Percentiles rank a stretch among this genome's conserved stretches.
Conservation (phyloP, 2,888 invertebrate genomes). For the Leptinotarsa haldemani region DNA sequence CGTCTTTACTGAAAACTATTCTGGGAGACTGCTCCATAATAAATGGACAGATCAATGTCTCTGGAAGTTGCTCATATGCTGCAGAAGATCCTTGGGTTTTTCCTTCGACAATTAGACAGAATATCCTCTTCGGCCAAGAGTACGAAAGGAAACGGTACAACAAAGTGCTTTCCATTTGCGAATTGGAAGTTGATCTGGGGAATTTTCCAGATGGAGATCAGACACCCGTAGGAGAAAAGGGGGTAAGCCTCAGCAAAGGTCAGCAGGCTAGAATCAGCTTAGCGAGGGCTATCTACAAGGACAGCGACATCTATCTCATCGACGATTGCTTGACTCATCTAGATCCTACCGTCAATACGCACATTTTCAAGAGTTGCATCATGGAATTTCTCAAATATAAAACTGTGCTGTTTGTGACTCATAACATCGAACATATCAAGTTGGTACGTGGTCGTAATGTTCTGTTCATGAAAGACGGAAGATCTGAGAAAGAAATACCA, state of each 20-base stretch:
- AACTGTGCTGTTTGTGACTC: conserved; percentile 55
- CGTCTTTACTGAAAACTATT: conserved; percentile 53
- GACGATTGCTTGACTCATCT: conserved; percentile 57
- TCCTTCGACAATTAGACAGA: conserved; percentile 56
- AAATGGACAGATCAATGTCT: conserved; percentile 46
- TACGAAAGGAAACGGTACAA: conserved; percentile 59
- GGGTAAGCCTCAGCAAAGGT: conserved; percentile 73
- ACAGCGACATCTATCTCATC: conserved; percentile 57
- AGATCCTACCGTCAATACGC: conserved; percentile 52
- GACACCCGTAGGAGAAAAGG: conserved; percentile 74
- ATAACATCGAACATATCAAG: conserved; percentile 55
- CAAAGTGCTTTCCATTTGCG: conserved; percentile 63
- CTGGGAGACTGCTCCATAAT: conserved; percentile 50
- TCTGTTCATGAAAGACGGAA: conserved; percentile 51
- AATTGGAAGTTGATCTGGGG: conserved; percentile 68
- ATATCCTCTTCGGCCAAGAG: conserved; percentile 61
- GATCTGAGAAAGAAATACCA: conserved; percentile 48
- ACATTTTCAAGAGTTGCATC: conserved; percentile 56
- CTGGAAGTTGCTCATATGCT: conserved; percentile 55
- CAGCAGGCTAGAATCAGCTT: conserved; percentile 61
- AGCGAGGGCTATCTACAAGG: conserved; percentile 56
- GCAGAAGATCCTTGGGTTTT: conserved; percentile 60
- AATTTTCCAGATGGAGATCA: conserved; percentile 58
- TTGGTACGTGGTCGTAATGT: conserved; percentile 46
- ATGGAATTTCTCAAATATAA: conserved; percentile 55